These are phyloP conservation scores for Pristionchus exspectatus DNA, from an alignment of 2,888 invertebrate species.

Conservation along the genomic window DNA sequence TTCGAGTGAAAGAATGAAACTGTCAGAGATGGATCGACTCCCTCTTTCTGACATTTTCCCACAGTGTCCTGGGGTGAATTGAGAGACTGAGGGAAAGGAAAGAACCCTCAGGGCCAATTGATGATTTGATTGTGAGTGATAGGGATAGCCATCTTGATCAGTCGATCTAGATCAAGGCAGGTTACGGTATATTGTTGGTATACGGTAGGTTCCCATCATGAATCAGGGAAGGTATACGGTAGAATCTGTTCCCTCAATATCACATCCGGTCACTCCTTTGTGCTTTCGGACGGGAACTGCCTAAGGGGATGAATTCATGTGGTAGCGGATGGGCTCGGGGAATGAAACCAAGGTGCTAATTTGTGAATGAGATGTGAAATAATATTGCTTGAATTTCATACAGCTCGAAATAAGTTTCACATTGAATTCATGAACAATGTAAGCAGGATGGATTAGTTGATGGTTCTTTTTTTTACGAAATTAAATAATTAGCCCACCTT, in stretches of 20 bases:
- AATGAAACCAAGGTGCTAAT: background rate
- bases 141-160: background rate
- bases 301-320: background rate
- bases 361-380: background rate
- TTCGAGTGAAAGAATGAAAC: constrained; percentile 30
- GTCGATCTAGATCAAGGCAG: background rate
- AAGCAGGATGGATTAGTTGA: background rate
- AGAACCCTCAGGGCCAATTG: constrained; percentile 34
- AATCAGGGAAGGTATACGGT: background rate
- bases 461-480: no score
- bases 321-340: background rate
- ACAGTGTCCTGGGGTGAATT: constrained; percentile 46
- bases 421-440: background rate
- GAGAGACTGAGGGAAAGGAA: constrained; percentile 6
- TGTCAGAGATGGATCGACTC: constrained; percentile 34
- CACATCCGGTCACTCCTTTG: background rate
- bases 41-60: constrained; percentile 19
- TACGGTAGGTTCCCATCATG: background rate
- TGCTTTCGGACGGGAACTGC: background rate
- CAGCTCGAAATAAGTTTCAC: background rate
- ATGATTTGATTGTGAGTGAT: background rate
- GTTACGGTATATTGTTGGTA: background rate
- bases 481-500: no score
- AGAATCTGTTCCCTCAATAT: background rate
- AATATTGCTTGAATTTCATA: background rate